Evolutionary conservation across 2,797 vertebrate species (phyloP), one percentile per base, ranked within the genome.

Genomic region (Lutjanus campechanus): DNA sequence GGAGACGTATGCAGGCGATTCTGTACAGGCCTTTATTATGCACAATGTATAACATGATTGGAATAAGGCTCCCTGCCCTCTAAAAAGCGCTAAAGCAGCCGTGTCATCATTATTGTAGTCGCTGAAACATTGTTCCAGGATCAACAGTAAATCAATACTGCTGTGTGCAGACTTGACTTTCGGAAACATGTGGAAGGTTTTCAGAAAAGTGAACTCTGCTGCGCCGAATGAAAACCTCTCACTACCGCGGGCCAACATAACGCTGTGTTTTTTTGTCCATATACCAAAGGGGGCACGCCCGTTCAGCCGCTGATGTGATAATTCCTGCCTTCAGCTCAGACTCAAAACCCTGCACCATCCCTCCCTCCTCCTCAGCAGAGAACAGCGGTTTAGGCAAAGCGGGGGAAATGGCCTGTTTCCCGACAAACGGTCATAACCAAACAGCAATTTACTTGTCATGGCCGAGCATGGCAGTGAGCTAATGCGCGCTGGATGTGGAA

Each of bases 371-470:
- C 69, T 77, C 68, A 51, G 58, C 91, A 81, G 50, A 60, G 81
- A 82, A 83, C 86, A 82, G 89, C 60, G 93, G 88, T 94, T 94
- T 89, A 90, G 88, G 90, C 88, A 91, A 93, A 95, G 92, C 92
- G 65, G 85, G 79, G 93, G 95, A 93, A 94, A 95, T 95, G 87
- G 90, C 81, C 92, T 84, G 92, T 92, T 95, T 95, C 94, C 93
- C 89, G 88, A 93, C 91, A 89, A 94, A 93, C 80, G 88, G 77
- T 88, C 89, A 87, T 90, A 94, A 93, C 91, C 91, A 93, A 95
- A 95, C 89, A 92, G 91, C 91, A 94, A 95, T 95, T 96, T 93
- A 93, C 88, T 91, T 95, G 95, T 95, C 95, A 95, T 66, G 78
- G 92, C 72, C 46, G 20, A 76, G 86, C 85, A 65, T 68, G 88